Percentiles rank a stretch among this genome's conserved stretches.
These are phyloP conservation scores for Henicopernis longicauda DNA, from an alignment of 2,113 vertebrate species.

Conservation along the genomic window DNA sequence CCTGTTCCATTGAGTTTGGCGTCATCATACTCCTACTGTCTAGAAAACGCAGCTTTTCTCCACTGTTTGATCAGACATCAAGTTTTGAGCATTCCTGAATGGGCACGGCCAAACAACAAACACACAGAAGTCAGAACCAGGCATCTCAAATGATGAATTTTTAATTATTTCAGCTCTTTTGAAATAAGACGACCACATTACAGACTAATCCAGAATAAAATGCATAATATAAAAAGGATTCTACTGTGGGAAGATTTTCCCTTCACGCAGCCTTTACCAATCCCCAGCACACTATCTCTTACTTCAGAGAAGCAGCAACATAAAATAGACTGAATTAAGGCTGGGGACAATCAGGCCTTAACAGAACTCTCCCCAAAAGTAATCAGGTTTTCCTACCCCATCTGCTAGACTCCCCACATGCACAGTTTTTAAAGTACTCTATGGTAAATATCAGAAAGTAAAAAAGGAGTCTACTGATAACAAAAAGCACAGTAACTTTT, in stretches of 20 bases:
- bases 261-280: background rate
- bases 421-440: background rate
- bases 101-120: background rate
- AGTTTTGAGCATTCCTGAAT: background rate
- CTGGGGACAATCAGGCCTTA: background rate
- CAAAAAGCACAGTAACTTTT: background rate
- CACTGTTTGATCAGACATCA: background rate
- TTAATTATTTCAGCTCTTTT: background rate
- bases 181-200: background rate
- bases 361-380: background rate
- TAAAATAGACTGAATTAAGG: background rate
- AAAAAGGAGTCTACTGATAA: background rate
- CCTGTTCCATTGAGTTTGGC: background rate
- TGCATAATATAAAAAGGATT: background rate
- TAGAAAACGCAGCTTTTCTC: background rate
- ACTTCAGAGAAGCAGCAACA: background rate
- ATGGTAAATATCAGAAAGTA: background rate
- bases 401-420: fast-evolving
- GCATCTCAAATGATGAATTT: background rate
- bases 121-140: background rate
- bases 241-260: background rate
- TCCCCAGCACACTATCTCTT: background rate
- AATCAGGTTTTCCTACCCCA: background rate
- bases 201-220: background rate
- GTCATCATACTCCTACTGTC: background rate